Percentiles rank a stretch among this genome's conserved stretches.
Conservation (phyloP, 2,113 vertebrate species). For the Onychostruthus taczanowskii region DNA sequence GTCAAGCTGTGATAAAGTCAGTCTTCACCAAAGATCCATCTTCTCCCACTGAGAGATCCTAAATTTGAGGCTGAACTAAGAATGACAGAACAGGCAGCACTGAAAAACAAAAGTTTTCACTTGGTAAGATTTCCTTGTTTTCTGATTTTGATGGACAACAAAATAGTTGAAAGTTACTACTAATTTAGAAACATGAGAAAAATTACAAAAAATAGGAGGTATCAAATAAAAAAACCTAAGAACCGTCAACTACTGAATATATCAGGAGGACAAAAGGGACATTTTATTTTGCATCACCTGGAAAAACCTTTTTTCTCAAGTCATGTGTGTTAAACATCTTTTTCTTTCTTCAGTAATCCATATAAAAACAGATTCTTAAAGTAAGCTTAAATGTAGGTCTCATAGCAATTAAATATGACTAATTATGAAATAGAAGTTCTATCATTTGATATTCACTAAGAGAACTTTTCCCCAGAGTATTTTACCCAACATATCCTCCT, state of each 20-base stretch:
- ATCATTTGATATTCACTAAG: background rate
- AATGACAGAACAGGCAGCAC: constrained; percentile 21
- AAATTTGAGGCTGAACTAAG: constrained; percentile 34
- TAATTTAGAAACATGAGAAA: constrained; percentile 8
- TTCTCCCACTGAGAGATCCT: constrained; percentile 46
- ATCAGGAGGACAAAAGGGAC: background rate
- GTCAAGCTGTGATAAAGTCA: constrained; percentile 54
- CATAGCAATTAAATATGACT: background rate
- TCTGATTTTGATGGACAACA: constrained; percentile 41
- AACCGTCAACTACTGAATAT: background rate
- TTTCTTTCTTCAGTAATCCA: background rate
- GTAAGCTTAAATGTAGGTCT: background rate
- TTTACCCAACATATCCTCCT: background rate
- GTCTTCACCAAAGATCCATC: constrained; percentile 20
- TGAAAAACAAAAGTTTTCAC: constrained; percentile 8
- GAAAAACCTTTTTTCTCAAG: background rate
- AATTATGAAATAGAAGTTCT: background rate
- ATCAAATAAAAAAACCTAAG: background rate
- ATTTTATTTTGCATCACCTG: background rate
- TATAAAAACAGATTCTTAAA: background rate
- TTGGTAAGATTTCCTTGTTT: background rate
- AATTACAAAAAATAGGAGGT: constrained; percentile 3
- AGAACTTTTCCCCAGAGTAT: background rate
- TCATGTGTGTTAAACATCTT: background rate
- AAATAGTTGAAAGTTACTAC: constrained; percentile 9